These are phyloP conservation scores for Cotesia vestalis DNA, from an alignment of 1,140 invertebrate genomes.

Conservation along the genomic window DNA sequence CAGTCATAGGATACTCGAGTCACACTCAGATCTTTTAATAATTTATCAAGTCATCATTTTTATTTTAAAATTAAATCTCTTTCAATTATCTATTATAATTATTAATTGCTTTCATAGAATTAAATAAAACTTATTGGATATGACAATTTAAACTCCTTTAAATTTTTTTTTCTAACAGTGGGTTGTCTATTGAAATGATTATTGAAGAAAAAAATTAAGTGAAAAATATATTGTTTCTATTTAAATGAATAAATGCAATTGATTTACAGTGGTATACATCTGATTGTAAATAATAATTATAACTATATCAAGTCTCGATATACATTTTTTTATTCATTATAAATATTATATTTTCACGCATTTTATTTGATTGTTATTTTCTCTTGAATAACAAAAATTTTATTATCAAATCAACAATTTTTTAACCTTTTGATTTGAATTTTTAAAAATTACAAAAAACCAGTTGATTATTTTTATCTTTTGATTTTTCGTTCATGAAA, in stretches of 20 bases:
- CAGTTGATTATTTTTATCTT: no score
- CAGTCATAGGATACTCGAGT: constrained; percentile 42
- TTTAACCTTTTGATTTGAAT: no score
- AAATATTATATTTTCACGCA: no score
- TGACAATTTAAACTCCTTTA: no score
- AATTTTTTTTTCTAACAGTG: no score
- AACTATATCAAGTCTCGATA: no score
- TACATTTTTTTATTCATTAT: no score
- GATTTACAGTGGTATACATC: constrained; percentile 2
- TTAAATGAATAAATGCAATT: constrained; percentile 28
- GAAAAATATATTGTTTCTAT: constrained; percentile 38
- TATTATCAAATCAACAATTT: no score
- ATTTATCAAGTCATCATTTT: constrained; percentile 9
- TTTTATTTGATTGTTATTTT: no score
- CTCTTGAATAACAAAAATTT: no score
- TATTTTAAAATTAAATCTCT: neutral
- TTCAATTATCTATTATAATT: neutral
- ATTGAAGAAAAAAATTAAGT: constrained; percentile 27
- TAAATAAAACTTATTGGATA: neutral
- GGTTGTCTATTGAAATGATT: neutral
- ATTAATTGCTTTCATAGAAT: neutral
- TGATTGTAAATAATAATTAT: neutral
- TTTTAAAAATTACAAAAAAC: no score
- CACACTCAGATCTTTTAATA: neutral
- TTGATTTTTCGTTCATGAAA: no score